A percentile compares a stretch with the other conserved stretches of the same genome.
phyloP scores from a whole-genome alignment of 2,888 invertebrate genomes.

The Cheilosia impressa region DNA sequence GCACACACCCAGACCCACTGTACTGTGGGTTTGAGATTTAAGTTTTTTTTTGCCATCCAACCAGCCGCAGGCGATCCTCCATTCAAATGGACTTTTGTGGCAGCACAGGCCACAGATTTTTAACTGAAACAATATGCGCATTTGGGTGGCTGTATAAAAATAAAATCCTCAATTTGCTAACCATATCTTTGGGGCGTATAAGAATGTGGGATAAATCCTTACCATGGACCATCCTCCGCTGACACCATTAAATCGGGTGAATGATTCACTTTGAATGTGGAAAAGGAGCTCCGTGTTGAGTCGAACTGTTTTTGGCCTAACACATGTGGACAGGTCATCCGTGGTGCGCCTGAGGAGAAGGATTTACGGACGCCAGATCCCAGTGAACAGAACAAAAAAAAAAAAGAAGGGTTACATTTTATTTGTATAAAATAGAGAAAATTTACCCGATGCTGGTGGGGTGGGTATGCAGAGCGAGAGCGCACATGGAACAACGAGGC shows the following conservation, averaged over 20 bases:
- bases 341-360: constrained; percentile 56
- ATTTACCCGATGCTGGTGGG: constrained; percentile 17
- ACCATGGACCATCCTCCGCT: constrained; percentile 24
- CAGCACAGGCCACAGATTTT: constrained; percentile 58
- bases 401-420: constrained; percentile 72
- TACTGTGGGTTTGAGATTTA: constrained; percentile 32
- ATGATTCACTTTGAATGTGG: constrained; percentile 63
- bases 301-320: constrained; percentile 64
- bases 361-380: constrained; percentile 45
- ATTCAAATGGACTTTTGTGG: constrained; percentile 71
- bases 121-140: constrained; percentile 18
- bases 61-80: constrained; percentile 73
- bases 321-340: constrained; percentile 74
- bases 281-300: constrained; percentile 37
- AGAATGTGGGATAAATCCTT: constrained; percentile 69
- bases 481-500: constrained; percentile 68
- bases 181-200: constrained; percentile 68
- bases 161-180: constrained; percentile 75
- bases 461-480: constrained; percentile 6
- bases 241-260: constrained; percentile 73
- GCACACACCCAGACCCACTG: constrained; percentile 3
- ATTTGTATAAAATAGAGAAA: constrained; percentile 71
- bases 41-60: constrained; percentile 28
- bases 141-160: constrained; percentile 52
- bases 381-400: constrained; percentile 12